A percentile compares a stretch with the other conserved stretches of the same genome.
Conservation (phyloP, 2,797 vertebrate genomes). For the Natrix natrix region DNA sequence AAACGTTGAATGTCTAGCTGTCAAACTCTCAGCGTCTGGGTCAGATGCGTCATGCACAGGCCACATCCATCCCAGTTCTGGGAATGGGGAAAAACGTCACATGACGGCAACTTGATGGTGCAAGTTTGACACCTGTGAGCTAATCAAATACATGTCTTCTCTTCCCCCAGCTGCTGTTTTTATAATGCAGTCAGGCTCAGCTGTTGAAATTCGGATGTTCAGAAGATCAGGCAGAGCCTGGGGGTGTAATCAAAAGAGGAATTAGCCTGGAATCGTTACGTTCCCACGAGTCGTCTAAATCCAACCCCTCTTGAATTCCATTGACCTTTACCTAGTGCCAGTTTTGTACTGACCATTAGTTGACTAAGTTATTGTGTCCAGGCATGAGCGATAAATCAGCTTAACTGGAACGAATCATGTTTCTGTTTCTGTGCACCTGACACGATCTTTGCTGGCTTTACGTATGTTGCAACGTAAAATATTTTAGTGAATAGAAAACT, state of each 20-base stretch:
- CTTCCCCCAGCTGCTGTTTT: neutral
- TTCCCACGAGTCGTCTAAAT: neutral
- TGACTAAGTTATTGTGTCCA: neutral
- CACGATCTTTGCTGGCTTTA: neutral
- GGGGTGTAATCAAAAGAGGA: neutral
- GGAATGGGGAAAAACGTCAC: no score
- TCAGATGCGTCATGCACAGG: no score
- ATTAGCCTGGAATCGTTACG: neutral
- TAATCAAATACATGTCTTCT: neutral
- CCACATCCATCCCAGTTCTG: no score
- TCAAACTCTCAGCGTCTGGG: no score
- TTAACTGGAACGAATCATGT: neutral
- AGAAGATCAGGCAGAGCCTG: neutral
- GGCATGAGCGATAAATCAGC: neutral
- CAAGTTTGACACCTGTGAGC: no score
- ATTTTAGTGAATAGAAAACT: neutral
- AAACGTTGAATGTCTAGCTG: neutral
- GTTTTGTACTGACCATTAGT: neutral
- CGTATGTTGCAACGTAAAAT: neutral
- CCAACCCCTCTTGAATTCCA: neutral
- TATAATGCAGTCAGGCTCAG: neutral
- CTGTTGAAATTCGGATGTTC: neutral
- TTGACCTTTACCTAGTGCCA: neutral
- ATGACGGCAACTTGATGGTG: no score
- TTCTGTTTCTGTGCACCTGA: neutral